A percentile compares a stretch with the other conserved stretches of the same genome.
Evolutionary conservation across 2,113 vertebrate genomes (phyloP).

Genomic region (Tragelaphus scriptus): DNA sequence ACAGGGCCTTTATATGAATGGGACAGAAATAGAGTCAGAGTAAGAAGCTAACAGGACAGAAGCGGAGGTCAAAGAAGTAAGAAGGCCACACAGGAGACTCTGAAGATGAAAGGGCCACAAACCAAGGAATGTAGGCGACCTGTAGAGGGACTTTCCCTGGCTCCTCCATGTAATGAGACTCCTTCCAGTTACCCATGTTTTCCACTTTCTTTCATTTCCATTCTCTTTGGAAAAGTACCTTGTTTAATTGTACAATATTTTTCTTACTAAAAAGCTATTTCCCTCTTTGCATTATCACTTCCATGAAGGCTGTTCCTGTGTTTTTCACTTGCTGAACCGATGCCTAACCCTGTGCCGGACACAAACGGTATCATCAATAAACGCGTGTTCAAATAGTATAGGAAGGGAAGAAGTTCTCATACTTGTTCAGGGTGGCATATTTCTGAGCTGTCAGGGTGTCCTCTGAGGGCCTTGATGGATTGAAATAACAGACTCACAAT

Average conservation of each 20-base stretch:
- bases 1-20: not conserved
- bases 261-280: not conserved
- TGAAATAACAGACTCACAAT: not conserved
- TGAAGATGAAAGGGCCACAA: not conserved
- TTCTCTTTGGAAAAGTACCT: not conserved
- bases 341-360: not conserved
- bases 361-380: not conserved
- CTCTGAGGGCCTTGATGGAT: not conserved
- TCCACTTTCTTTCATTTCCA: not conserved
- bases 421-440: not conserved
- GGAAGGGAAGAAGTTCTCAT: not conserved
- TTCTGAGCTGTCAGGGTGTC: not conserved
- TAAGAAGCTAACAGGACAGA: not conserved
- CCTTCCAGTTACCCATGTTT: not conserved
- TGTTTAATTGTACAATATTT: not conserved
- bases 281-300: not conserved
- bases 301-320: not conserved
- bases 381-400: not conserved
- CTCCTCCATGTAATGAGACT: not conserved
- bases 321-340: not conserved
- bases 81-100: not conserved
- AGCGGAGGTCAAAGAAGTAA: not conserved
- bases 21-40: not conserved
- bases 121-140: not conserved
- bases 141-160: not conserved